Base-by-base conservation (phyloP, 2,113 vertebrate genomes). In the Anhinga anhinga region DNA sequence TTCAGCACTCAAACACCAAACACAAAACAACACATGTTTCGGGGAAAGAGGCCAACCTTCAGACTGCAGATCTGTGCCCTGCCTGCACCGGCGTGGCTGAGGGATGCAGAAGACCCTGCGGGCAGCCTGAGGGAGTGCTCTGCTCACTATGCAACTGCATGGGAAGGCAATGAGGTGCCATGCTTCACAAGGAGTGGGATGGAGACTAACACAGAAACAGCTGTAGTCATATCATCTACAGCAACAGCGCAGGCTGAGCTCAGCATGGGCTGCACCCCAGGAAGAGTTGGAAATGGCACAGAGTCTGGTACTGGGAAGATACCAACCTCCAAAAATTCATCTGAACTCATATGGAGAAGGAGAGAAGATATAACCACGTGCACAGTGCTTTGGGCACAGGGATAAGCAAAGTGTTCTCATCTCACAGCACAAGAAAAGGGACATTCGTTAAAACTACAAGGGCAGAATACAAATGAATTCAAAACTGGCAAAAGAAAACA, bases 381-480 rank as follows among this genome's bases (percentile, higher is more conserved):
- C 52, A 72, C 61, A 76, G 40, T 7, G 34, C 29, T 79, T 79
- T 80, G 70, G 56, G 42, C 70, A 87, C 29, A 67, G n/a, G 36
- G 22, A 53, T 49, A 74, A 62, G 65, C 38, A 18, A 72, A 79
- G 49, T 49, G 53, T 82, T 59, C 86, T 80, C 84, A 91, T 82
- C 66, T 87, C 53, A 42, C 27, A 76, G 78, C 62, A 63, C 44
- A 84, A 59, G 55, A 63, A 80, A 86, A 88, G 47, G 4, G 81
- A 90, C 80, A 72, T 92, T 93, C 0, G 3, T 86, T 93, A 92
- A 97, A 93, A 93, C 27, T 84, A 72, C 80, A 82, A 72, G 30
- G 15, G 44, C 40, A 65, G 94, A 96, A 96, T 92, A 97, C 47
- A 96, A 92, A 97, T 93, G 0, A 97, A 92, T 40, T 69, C 42